phyloP scores from a whole-genome alignment of 2,797 vertebrate species.

The Molossus alvarezi region DNA sequence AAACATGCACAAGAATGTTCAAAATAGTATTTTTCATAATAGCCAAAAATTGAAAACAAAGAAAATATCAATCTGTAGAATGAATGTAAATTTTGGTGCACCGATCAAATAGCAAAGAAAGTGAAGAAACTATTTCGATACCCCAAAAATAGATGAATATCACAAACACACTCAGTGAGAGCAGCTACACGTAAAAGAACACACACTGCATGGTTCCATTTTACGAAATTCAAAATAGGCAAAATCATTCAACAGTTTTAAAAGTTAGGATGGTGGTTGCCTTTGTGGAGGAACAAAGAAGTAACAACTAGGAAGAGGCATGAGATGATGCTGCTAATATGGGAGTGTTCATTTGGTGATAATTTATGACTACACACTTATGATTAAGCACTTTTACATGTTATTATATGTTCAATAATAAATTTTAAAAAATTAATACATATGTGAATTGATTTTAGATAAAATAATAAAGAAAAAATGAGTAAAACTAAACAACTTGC shows the following conservation, averaged over 20 bases:
- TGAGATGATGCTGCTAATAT: neutral
- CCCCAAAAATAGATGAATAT: neutral
- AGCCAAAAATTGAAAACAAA: neutral
- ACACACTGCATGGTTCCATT: neutral
- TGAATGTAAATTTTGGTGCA: neutral
- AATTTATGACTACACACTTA: neutral
- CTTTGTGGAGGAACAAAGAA: neutral
- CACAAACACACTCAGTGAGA: neutral
- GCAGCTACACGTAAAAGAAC: neutral
- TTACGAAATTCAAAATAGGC: neutral
- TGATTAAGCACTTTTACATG: neutral
- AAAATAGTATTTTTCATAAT: neutral
- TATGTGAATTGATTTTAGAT: neutral
- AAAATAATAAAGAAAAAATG: slow-evolving; percentile 60
- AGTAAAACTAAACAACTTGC: slow-evolving; percentile 10
- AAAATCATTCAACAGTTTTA: neutral
- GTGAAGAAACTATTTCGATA: neutral
- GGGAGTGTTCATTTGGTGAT: neutral
- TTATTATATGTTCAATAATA: neutral
- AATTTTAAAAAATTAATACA: slow-evolving; percentile 18
- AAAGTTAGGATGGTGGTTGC: neutral
- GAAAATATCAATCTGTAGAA: neutral
- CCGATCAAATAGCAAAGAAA: neutral
- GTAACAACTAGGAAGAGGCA: neutral
- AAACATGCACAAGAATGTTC: neutral